Evolutionary conservation across 2,797 vertebrate genomes (phyloP), one percentile per base, ranked within the genome.

Genomic region (Esox masquinongy): DNA sequence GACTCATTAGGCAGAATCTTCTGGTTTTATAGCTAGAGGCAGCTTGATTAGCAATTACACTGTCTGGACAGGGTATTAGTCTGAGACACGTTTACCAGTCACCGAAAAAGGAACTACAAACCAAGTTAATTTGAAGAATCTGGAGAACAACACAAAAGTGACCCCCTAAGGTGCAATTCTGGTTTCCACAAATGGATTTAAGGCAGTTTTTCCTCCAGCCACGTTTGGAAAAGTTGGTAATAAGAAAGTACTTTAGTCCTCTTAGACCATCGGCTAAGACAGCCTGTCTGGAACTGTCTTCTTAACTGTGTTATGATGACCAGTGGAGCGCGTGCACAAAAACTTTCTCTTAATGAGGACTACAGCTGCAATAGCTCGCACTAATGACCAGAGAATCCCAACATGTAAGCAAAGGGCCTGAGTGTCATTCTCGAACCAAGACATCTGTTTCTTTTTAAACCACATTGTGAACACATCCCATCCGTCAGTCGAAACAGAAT

Each of bases 361-460:
- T 39, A 39, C 36, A 39, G 36, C 36, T 39, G 36, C 36, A 39
- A 39, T 39, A 39, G 36, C 47, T 17, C 39, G 64, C 75, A 69
- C 80, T 82, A 84, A 87, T 82, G 79, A 81, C 77, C 72, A 31
- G 6, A 11, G 68, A 64, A 77, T 77, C 75, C 63, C 82, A 82
- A 78, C 81, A 78, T 80, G 68, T 84, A 80, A 73, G 77, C 76
- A 19, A 12, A 76, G 73, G 81, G 73, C 74, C 16, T 59, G 34
- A 24, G 17, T 71, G 50, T 51, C 70, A 50, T 34, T 29, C 19
- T 22, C 24, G 6, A 47, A 70, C 16, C 34, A 22, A 34, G 43
- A 83, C 78, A 86, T 86, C 81, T 83, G 86, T 75, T 78, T 85
- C 53, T 47, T 59, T 77, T 86, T 77, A 81, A 74, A 79, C 78